A percentile compares a stretch with the other conserved stretches of the same genome.
phyloP scores from a whole-genome alignment of 2,797 vertebrate genomes.

The Sebastes minor region DNA sequence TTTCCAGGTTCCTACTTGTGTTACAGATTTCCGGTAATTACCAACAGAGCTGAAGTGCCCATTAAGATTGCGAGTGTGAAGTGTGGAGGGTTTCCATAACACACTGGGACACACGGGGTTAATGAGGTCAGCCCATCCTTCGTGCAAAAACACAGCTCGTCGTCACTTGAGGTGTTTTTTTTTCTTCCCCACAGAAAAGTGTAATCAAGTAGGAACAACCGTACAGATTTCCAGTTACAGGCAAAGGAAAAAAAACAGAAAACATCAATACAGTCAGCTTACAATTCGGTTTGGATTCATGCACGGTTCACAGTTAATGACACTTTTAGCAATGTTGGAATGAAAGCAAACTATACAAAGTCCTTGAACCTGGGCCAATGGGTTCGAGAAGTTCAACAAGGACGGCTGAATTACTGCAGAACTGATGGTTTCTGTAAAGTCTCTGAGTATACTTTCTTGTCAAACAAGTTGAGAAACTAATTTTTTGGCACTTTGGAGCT shows the following conservation, averaged over 20 bases:
- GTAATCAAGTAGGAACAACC: background rate
- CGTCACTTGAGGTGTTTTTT: background rate
- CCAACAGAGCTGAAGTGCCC: conserved; percentile 31
- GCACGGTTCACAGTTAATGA: background rate
- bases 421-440: background rate
- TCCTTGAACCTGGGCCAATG: background rate
- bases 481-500: background rate
- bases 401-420: background rate
- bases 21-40: conserved; percentile 52
- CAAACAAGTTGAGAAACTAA: background rate
- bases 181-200: background rate
- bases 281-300: background rate
- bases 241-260: background rate
- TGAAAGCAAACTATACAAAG: background rate
- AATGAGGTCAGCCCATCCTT: conserved; percentile 28
- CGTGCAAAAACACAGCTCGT: background rate
- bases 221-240: background rate
- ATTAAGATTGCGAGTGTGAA: conserved; percentile 15
- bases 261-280: background rate
- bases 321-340: background rate
- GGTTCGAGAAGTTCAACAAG: background rate
- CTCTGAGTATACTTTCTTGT: background rate
- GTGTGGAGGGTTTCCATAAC: conserved; percentile 30
- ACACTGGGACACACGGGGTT: conserved; percentile 8
- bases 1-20: conserved; percentile 33